These are phyloP conservation scores for Drosophila differens DNA, from an alignment of 2,888 invertebrate species.

Conservation along the genomic window DNA sequence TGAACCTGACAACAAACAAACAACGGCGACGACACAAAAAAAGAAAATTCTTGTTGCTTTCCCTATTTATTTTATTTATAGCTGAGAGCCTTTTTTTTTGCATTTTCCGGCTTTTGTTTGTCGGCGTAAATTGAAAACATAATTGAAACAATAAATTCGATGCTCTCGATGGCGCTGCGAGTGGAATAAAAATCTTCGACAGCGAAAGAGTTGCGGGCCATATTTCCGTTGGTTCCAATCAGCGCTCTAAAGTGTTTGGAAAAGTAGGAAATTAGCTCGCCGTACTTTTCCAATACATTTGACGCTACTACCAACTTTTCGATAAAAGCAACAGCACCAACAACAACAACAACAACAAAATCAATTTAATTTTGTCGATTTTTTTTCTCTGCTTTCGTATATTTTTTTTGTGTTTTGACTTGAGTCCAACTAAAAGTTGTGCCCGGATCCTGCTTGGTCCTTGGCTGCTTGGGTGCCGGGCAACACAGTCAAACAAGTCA, in stretches of 20 bases:
- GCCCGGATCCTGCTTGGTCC: constrained; percentile 31
- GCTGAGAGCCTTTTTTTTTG: constrained; percentile 71
- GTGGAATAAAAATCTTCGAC: constrained; percentile 3
- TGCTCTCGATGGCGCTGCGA: constrained; percentile 9
- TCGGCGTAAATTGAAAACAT: constrained; percentile 80
- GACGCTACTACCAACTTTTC: constrained; percentile 19
- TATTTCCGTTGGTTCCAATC: constrained; percentile 23
- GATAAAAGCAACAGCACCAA: constrained; percentile 4
- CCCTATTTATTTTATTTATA: constrained; percentile 81
- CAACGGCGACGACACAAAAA: constrained; percentile 34
- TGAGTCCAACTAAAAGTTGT: constrained; percentile 60
- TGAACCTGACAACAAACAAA: constrained; percentile 70
- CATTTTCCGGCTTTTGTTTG: constrained; percentile 73
- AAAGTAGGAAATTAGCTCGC: constrained; percentile 50
- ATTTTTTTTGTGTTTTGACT: constrained; percentile 19
- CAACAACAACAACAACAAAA: constrained; percentile 49
- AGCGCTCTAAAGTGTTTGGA: constrained; percentile 9
- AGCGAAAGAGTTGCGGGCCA: constrained; percentile 61
- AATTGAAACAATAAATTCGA: constrained; percentile 81
- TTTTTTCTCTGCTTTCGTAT: not conserved
- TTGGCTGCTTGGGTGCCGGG: constrained; percentile 49
- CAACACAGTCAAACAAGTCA: constrained; percentile 75
- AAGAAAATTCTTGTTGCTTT: constrained; percentile 50
- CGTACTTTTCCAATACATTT: constrained; percentile 55
- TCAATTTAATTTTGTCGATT: constrained; percentile 75